Evolutionary conservation across 2,113 vertebrate species (phyloP).

Genomic region (Anguilla rostrata): DNA sequence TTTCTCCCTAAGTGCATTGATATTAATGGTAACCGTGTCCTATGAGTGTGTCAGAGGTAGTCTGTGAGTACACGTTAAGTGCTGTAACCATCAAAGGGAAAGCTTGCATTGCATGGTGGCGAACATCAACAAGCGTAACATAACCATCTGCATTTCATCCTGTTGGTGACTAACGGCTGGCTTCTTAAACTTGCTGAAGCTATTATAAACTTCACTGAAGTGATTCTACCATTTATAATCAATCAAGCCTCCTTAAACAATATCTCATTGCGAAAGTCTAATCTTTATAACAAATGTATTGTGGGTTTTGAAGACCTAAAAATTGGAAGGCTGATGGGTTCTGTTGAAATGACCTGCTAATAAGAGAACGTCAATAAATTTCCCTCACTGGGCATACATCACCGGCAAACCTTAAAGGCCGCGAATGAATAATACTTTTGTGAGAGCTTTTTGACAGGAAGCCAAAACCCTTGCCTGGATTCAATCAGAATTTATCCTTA

Average conservation of each 20-base stretch:
- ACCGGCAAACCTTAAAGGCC: background rate
- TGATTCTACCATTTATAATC: background rate
- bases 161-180: background rate
- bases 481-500: no score
- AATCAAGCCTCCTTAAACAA: background rate
- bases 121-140: background rate
- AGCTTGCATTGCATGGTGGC: background rate
- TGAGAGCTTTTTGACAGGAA: background rate
- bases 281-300: background rate
- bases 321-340: background rate
- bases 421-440: background rate
- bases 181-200: background rate
- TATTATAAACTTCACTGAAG: background rate
- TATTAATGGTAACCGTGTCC: background rate
- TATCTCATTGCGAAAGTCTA: background rate
- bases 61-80: background rate
- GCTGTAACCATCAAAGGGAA: background rate
- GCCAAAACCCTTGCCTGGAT: background rate
- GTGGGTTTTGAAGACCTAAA: background rate
- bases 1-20: background rate
- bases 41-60: background rate
- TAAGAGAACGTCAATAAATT: background rate
- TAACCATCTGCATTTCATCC: background rate
- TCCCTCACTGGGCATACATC: background rate
- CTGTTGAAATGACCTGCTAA: background rate